A percentile compares a stretch with the other conserved stretches of the same genome.
phyloP scores from a whole-genome alignment of 2,888 invertebrate genomes.

The Hyposoter didymator region DNA sequence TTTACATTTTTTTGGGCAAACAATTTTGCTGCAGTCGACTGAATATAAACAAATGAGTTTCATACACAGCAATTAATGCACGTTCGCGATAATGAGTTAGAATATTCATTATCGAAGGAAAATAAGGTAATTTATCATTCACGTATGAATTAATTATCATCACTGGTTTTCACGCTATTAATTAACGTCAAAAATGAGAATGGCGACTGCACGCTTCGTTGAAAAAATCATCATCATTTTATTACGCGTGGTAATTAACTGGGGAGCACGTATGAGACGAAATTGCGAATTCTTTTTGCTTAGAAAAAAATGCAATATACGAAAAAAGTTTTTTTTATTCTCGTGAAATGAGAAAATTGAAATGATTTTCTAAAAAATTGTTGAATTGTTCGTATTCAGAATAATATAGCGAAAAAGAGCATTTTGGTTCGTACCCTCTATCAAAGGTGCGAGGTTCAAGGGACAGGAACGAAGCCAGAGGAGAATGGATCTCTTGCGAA shows the following conservation, averaged over 20 bases:
- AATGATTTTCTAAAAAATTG: too few relatives aligned
- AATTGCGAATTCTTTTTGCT: neutral
- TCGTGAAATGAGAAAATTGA: neutral
- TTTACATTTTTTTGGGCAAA: too few relatives aligned
- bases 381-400: too few relatives aligned
- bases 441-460: neutral
- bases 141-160: neutral
- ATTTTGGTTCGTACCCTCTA: neutral
- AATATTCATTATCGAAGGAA: neutral
- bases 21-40: neutral
- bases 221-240: neutral
- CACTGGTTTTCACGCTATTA: neutral
- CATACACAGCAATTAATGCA: neutral
- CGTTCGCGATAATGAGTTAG: neutral
- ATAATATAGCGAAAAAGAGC: too few relatives aligned
- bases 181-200: neutral
- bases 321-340: neutral
- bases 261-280: too few relatives aligned
- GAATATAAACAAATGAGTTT: neutral
- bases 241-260: too few relatives aligned
- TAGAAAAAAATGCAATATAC: neutral
- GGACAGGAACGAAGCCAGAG: neutral
- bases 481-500: neutral
- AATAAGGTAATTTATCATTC: neutral
- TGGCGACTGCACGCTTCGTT: neutral